Percentiles rank a stretch among this genome's conserved stretches.
phyloP scores from a whole-genome alignment of 2,113 vertebrate genomes.

The Myotis lucifugus region DNA sequence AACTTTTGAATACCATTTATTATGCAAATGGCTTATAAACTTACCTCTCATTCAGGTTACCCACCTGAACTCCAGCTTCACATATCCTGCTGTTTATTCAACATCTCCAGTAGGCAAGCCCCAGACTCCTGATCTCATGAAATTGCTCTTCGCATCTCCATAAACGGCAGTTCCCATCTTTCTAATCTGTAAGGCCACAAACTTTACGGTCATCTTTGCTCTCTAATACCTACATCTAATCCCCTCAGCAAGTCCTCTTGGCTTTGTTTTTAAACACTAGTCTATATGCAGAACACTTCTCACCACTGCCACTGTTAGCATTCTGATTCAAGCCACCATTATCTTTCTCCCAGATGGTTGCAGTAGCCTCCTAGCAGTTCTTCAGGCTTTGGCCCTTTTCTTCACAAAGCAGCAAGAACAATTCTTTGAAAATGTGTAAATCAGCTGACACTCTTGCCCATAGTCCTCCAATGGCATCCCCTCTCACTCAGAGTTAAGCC shows the following conservation, averaged over 20 bases:
- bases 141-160: conserved; percentile 5
- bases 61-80: neutral
- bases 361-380: neutral
- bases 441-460: neutral
- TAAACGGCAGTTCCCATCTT: neutral
- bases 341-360: neutral
- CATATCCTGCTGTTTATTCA: neutral
- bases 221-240: neutral
- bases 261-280: neutral
- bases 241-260: neutral
- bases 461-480: neutral
- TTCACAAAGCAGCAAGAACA: neutral
- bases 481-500: neutral
- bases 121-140: neutral
- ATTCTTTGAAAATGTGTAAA: neutral
- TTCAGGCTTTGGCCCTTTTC: conserved; percentile 1
- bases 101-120: neutral
- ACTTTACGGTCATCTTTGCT: neutral
- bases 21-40: neutral
- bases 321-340: neutral
- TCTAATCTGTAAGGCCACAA: neutral
- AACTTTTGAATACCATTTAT: conserved; percentile 32
- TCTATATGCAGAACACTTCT: neutral
- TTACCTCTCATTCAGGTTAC: neutral
- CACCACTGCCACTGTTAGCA: neutral